These are phyloP conservation scores for Athalia circularis DNA, from an alignment of 2,888 invertebrate genomes.

Conservation along the genomic window DNA sequence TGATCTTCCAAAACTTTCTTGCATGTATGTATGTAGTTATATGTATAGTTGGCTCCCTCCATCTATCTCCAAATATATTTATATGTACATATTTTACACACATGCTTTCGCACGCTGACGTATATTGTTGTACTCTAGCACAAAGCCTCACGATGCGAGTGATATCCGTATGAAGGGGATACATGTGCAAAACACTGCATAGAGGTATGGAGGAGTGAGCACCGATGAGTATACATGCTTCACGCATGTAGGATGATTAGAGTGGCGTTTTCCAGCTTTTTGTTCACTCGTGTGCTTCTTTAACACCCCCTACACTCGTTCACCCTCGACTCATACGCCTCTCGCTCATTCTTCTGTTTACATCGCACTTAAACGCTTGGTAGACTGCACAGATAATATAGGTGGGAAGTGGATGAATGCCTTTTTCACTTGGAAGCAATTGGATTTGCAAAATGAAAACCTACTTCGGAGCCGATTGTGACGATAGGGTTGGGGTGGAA, in stretches of 20 bases:
- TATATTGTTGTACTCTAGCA: neutral
- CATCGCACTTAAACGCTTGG: neutral
- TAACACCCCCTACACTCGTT: neutral
- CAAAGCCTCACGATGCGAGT: neutral
- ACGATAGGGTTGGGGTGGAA: neutral
- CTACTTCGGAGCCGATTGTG: slow-evolving; percentile 13
- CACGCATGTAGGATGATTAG: neutral
- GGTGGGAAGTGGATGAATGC: neutral
- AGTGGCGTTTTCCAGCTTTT: slow-evolving; percentile 20
- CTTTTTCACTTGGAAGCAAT: slow-evolving; percentile 6
- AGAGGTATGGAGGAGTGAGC: neutral
- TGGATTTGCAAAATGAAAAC: neutral
- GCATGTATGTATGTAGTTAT: neutral
- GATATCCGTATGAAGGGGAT: slow-evolving; percentile 1
- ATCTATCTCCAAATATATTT: neutral
- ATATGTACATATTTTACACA: neutral
- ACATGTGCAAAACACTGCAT: neutral
- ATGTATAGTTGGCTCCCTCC: neutral
- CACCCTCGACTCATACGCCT: neutral
- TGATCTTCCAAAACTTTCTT: slow-evolving; percentile 28
- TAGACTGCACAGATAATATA: slow-evolving; percentile 13
- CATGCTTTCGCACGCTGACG: neutral
- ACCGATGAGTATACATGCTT: slow-evolving; percentile 34
- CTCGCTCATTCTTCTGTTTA: neutral
- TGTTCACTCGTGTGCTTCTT: slow-evolving; percentile 3